Evolutionary conservation across 1,140 invertebrate species (phyloP).

Genomic region (Brachionus manjavacas): DNA sequence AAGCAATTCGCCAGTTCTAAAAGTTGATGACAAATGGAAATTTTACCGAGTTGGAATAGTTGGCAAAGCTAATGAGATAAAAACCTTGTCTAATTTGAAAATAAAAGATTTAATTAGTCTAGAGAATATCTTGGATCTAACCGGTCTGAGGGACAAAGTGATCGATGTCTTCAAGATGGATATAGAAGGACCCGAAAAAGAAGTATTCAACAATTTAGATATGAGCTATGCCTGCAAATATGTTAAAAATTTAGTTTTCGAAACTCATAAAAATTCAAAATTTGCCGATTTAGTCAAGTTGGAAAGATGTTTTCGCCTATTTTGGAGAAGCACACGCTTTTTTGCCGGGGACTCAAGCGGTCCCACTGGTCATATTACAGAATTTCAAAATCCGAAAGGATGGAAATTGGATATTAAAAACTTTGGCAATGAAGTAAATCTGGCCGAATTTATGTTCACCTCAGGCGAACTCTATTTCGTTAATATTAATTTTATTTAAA

Average conservation of each 20-base stretch:
- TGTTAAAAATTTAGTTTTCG: slow-evolving; percentile 17
- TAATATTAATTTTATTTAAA: slow-evolving; percentile 24
- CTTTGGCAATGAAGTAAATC: neutral
- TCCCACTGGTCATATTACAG: neutral
- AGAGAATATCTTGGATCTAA: neutral
- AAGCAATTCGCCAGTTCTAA: neutral
- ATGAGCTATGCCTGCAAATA: slow-evolving; percentile 3
- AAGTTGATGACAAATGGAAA: neutral
- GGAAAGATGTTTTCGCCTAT: slow-evolving; percentile 27
- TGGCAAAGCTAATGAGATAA: neutral
- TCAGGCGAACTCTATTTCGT: slow-evolving; percentile 27
- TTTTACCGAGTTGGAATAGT: neutral
- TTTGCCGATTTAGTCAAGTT: slow-evolving; percentile 6
- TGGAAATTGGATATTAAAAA: slow-evolving; percentile 9
- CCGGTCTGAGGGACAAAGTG: neutral
- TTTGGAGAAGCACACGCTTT: slow-evolving; percentile 8
- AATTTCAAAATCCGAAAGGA: slow-evolving; percentile 20
- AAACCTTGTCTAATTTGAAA: neutral
- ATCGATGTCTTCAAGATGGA: slow-evolving; percentile 35
- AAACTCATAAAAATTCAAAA: neutral
- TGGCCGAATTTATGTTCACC: slow-evolving; percentile 23
- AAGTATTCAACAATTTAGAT: neutral
- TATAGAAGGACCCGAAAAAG: slow-evolving; percentile 24
- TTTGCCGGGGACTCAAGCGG: neutral
- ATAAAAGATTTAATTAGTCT: slow-evolving; percentile 1